Base-by-base conservation (phyloP, 2,888 invertebrate species). In the Artemia sp. region DNA sequence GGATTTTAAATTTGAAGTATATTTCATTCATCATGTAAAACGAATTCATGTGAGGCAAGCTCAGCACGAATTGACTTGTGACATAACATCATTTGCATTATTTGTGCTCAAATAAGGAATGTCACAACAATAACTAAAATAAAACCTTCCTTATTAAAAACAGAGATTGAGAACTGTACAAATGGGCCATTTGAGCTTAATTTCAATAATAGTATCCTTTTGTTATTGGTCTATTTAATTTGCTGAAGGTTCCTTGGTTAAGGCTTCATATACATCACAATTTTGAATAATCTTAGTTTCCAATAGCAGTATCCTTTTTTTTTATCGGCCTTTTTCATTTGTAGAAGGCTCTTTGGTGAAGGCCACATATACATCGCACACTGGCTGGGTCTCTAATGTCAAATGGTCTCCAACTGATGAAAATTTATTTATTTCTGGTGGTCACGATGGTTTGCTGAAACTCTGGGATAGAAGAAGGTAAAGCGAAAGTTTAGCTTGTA, bases 401-500 rank as follows among this genome's bases (percentile, higher is more conserved):
- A 82, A 85, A 73, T 97, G 97, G 97, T 92, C 92, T 0, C 85
- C 83, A 38, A 85, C 84, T 0, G 83, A 88, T 72, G 88, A 90
- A 75, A 83, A 90, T 74, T 81, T 91, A 12, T 97, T 98, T 78
- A 83, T 96, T 38, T 95, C 95, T 0, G 94, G 92, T 2, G 88
- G 92, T 0, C 92, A 94, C 76, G 97, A 98, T 77, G 85, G 87
- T 73, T 82, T 87, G 72, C 86, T 94, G 72, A 97, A 97, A 80
- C 81, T 97, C 68, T 98, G 98, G 98, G 97, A 98, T 79, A 86
- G 87, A 7, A 84, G 95, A 77, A 92, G 89, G 89, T 89, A 76
- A 73, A 76, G 74, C 52, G 69, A 67, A 24, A 4, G 24, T 2
- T 24, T 24, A 3, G 24, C 24, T 24, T 24, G 24, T 24, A 24